A percentile compares a stretch with the other conserved stretches of the same genome.
phyloP scores from a whole-genome alignment of 2,113 vertebrate genomes.

The Phycodurus eques region DNA sequence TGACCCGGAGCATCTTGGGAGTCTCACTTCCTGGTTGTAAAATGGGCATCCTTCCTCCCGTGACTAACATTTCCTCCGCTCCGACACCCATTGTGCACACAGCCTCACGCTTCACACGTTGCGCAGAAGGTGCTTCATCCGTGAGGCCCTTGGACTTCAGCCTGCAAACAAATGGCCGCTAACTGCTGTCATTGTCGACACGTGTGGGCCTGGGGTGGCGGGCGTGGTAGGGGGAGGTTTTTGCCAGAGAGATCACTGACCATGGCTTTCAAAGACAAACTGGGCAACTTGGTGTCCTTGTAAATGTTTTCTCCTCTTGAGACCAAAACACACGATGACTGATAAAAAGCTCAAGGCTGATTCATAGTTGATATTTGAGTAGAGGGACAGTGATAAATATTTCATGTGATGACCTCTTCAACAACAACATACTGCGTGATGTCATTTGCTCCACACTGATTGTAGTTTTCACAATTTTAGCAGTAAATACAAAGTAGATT shows the following conservation, averaged over 20 bases:
- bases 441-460: no score
- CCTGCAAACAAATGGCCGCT: constrained; percentile 49
- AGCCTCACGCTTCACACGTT: constrained; percentile 32
- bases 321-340: constrained; percentile 20
- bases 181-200: constrained; percentile 32
- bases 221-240: background rate
- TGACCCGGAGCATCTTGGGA: constrained; percentile 21
- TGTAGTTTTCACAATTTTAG: no score
- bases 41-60: constrained; percentile 65
- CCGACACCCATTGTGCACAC: constrained; percentile 49
- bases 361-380: constrained; percentile 8
- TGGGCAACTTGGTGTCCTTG: constrained; percentile 30
- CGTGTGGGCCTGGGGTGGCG: constrained; percentile 10
- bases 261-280: constrained; percentile 44
- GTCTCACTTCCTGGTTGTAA: constrained; percentile 62
- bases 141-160: constrained; percentile 32
- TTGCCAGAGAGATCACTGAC: constrained; percentile 26
- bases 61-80: constrained; percentile 59
- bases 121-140: constrained; percentile 13
- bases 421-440: no score
- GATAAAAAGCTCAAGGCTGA: constrained; percentile 25
- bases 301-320: constrained; percentile 33
- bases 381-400: constrained; percentile 18
- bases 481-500: no score
- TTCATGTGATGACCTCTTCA: background rate